Conservation (phyloP, 2,888 invertebrate genomes). For the Melanostoma scalare region DNA sequence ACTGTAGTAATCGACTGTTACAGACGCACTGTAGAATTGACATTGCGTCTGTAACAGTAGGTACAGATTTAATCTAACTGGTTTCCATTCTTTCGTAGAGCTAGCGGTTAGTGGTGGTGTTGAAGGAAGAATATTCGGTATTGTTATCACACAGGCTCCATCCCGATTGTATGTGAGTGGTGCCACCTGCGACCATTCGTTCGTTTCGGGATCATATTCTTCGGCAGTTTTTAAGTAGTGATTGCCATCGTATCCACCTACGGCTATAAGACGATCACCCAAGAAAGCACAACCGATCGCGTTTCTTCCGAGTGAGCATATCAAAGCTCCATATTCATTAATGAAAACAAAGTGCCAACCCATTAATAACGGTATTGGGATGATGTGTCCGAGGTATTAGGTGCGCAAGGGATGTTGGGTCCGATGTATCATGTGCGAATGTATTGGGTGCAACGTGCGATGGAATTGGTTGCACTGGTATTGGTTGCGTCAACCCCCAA, state of each 20-base stretch:
- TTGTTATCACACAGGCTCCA: constrained; percentile 92
- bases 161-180: constrained; percentile 92
- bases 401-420: no score
- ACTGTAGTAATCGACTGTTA: no score
- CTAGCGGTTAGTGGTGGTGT: constrained; percentile 79
- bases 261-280: constrained; percentile 88
- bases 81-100: constrained; percentile 82
- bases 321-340: constrained; percentile 73
- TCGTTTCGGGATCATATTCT: constrained; percentile 92
- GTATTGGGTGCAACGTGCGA: no score
- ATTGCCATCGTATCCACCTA: constrained; percentile 96
- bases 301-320: constrained; percentile 93
- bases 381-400: no score
- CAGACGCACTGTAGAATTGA: no score
- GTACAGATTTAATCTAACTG: constrained; percentile 82
- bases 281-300: constrained; percentile 94
- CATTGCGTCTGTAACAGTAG: constrained; percentile 81
- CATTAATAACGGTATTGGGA: no score
- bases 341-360: no score
- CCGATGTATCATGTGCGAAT: no score
- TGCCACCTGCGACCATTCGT: constrained; percentile 90
- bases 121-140: constrained; percentile 82
- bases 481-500: no score
- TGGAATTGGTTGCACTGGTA: no score
- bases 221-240: constrained; percentile 94